Evolutionary conservation across 2,888 invertebrate genomes (phyloP).

Genomic region (Rhorus exstirpatorius): DNA sequence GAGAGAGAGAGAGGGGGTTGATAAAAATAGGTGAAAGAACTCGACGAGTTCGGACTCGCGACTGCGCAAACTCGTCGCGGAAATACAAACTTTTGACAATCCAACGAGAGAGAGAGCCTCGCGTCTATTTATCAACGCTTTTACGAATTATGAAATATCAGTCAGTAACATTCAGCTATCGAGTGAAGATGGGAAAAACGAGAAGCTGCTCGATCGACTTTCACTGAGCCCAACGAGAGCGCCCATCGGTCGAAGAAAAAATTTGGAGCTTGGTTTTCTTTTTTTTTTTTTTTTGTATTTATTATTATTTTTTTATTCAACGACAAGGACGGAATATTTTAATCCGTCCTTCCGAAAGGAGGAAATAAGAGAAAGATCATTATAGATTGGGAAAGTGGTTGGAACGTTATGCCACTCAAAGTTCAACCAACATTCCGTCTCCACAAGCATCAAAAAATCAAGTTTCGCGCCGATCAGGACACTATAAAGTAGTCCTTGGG

Average conservation of each 20-base stretch:
- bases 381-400: conserved; percentile 63
- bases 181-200: conserved; percentile 75
- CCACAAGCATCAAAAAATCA: conserved; percentile 81
- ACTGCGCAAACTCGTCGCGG: conserved; percentile 59
- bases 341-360: conserved; percentile 51
- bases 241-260: background rate
- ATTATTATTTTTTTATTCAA: conserved; percentile 20
- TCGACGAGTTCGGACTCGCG: conserved; percentile 39
- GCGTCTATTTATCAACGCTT: conserved; percentile 76
- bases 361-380: conserved; percentile 26
- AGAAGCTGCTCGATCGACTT: conserved; percentile 52
- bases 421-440: conserved; percentile 76
- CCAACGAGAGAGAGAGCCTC: conserved; percentile 11
- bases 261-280: too few species aligned
- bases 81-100: conserved; percentile 56
- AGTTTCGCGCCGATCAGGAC: conserved; percentile 73
- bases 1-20: conserved; percentile 29
- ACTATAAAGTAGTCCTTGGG: conserved; percentile 68
- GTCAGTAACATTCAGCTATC: conserved; percentile 75
- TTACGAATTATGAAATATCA: conserved; percentile 74
- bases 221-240: conserved; percentile 39
- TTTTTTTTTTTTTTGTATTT: background rate
- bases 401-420: conserved; percentile 79
- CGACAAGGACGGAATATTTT: conserved; percentile 44
- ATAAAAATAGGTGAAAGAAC: conserved; percentile 73